phyloP scores from a whole-genome alignment of 1,140 invertebrate genomes.

The Drosophila santomea region DNA sequence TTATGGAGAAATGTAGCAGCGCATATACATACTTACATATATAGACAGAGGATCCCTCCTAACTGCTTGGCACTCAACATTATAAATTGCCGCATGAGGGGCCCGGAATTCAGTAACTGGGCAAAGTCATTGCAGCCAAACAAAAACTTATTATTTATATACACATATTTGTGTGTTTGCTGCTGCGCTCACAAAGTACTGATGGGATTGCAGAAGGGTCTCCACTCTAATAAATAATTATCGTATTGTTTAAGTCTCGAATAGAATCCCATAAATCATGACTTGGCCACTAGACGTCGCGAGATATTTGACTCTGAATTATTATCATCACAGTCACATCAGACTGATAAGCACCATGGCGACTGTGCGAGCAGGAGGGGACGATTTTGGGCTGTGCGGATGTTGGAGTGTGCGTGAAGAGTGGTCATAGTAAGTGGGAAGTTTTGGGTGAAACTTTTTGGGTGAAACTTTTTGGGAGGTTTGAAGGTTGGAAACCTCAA shows the following conservation, averaged over 20 bases:
- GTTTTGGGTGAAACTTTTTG: too few species aligned
- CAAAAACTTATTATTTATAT: slow-evolving; percentile 65
- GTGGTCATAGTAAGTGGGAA: neutral
- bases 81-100: slow-evolving; percentile 55
- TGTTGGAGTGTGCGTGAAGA: neutral
- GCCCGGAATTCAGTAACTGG: slow-evolving; percentile 6
- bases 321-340: slow-evolving; percentile 56
- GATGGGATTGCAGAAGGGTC: slow-evolving; percentile 10
- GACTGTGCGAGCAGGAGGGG: slow-evolving; percentile 17
- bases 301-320: slow-evolving; percentile 64
- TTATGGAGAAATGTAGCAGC: slow-evolving; percentile 4
- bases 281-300: slow-evolving; percentile 46
- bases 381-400: neutral
- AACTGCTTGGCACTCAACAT: slow-evolving; percentile 62
- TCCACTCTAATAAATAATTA: slow-evolving; percentile 62
- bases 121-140: slow-evolving; percentile 58
- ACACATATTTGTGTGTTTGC: slow-evolving; percentile 44
- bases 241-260: slow-evolving; percentile 68
- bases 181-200: slow-evolving; percentile 23
- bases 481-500: too few species aligned
- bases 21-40: neutral
- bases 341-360: slow-evolving; percentile 59
- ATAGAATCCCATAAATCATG: slow-evolving; percentile 67
- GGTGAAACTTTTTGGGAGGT: too few species aligned
- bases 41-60: slow-evolving; percentile 27